phyloP scores from a whole-genome alignment of 2,888 invertebrate genomes.

The Lapara coniferarum region DNA sequence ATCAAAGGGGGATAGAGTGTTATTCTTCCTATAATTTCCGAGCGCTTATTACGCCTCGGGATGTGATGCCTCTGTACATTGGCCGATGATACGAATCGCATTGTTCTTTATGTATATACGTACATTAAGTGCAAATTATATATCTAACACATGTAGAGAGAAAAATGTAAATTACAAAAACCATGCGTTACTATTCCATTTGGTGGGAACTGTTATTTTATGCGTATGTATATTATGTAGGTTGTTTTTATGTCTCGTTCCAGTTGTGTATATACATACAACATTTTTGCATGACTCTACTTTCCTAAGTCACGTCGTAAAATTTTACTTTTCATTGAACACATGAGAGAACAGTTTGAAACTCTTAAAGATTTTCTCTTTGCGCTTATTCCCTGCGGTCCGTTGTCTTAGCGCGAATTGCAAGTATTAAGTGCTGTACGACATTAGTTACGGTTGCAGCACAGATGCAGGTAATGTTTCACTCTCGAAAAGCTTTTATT shows the following conservation, averaged over 20 bases:
- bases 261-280: slow-evolving; percentile 2
- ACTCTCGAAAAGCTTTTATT: slow-evolving; percentile 48
- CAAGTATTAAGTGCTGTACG: slow-evolving; percentile 49
- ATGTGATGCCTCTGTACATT: slow-evolving; percentile 50
- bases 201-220: neutral
- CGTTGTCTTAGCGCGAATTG: slow-evolving; percentile 31
- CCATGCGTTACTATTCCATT: neutral
- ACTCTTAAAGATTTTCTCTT: neutral
- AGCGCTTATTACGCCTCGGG: slow-evolving; percentile 57
- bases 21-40: slow-evolving; percentile 57
- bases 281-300: slow-evolving; percentile 13
- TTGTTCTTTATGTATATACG: slow-evolving; percentile 47
- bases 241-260: neutral
- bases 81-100: slow-evolving; percentile 53
- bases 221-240: neutral
- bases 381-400: slow-evolving; percentile 27
- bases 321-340: slow-evolving; percentile 30
- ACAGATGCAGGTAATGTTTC: slow-evolving; percentile 49
- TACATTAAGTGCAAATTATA: slow-evolving; percentile 1
- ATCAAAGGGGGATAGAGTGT: slow-evolving; percentile 47
- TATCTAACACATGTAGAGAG: neutral
- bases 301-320: neutral
- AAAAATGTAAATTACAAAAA: neutral
- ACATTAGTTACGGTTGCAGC: slow-evolving; percentile 47
- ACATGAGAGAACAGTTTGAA: slow-evolving; percentile 8